phyloP scores from a whole-genome alignment of 2,888 invertebrate species.

The Callosobruchus maculatus region DNA sequence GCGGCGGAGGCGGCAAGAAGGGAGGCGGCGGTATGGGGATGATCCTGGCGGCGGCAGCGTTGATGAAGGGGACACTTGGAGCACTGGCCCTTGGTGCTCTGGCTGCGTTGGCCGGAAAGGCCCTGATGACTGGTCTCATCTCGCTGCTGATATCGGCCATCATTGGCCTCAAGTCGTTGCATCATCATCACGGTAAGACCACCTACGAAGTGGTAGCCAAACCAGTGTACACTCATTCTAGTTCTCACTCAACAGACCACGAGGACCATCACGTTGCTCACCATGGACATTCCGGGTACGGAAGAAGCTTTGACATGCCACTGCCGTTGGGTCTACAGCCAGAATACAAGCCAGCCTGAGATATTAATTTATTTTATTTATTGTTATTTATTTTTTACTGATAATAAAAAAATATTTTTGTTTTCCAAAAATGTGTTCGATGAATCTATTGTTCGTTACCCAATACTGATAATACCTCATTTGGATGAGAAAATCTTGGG shows the following conservation, averaged over 20 bases:
- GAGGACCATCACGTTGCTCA: slow-evolving; percentile 51
- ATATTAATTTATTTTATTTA: slow-evolving; percentile 1
- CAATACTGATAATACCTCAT: no score
- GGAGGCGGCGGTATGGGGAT: slow-evolving; percentile 54
- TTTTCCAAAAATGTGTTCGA: background rate
- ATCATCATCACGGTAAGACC: slow-evolving; percentile 62
- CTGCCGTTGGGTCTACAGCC: slow-evolving; percentile 39
- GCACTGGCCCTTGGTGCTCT: slow-evolving; percentile 69
- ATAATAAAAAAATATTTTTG: background rate
- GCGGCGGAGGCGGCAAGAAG: slow-evolving; percentile 46
- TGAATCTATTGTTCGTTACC: background rate
- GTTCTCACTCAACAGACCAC: slow-evolving; percentile 60
- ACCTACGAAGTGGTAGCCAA: slow-evolving; percentile 80
- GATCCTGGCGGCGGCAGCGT: slow-evolving; percentile 50
- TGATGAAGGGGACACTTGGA: slow-evolving; percentile 66
- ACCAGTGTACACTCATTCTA: slow-evolving; percentile 67
- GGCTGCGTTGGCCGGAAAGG: slow-evolving; percentile 76
- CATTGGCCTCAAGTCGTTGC: slow-evolving; percentile 66
- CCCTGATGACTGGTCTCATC: slow-evolving; percentile 74
- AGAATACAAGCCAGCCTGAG: slow-evolving; percentile 31
- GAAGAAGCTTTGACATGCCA: slow-evolving; percentile 47
- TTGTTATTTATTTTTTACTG: background rate
- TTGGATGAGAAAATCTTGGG: no score
- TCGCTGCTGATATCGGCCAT: slow-evolving; percentile 71
- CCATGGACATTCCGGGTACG: slow-evolving; percentile 47